These are phyloP conservation scores for Venustaconcha ellipsiformis DNA, from an alignment of 1,140 invertebrate species.

Conservation along the genomic window DNA sequence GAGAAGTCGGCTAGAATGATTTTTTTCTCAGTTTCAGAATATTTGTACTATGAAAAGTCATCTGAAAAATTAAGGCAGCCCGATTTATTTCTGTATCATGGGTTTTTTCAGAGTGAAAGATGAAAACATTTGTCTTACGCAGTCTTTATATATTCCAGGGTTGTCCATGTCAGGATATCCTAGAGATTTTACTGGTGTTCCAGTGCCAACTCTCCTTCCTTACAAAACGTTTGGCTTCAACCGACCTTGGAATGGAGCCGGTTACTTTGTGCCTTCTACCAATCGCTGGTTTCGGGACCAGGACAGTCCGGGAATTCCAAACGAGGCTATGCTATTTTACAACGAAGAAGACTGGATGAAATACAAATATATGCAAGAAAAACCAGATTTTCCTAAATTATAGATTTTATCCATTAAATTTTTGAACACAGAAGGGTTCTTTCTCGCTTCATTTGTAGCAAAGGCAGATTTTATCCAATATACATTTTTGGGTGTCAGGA, in stretches of 20 bases:
- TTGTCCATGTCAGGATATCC: conserved; percentile 56
- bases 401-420: too few relatives aligned
- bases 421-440: too few relatives aligned
- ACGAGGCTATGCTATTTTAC: conserved; percentile 51
- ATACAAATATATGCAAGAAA: conserved; percentile 55
- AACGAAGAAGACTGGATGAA: conserved; percentile 66
- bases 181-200: conserved; percentile 42
- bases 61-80: too few relatives aligned
- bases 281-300: conserved; percentile 60
- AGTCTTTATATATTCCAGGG: conserved; percentile 31
- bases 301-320: conserved; percentile 51
- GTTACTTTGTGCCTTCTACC: conserved; percentile 49
- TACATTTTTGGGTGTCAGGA: too few relatives aligned
- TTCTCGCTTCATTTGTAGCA: too few relatives aligned
- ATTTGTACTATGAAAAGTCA: too few relatives aligned
- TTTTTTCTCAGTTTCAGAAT: too few relatives aligned
- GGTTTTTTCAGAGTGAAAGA: too few relatives aligned
- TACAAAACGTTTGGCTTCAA: conserved; percentile 48
- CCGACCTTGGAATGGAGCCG: conserved; percentile 52
- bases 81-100: too few relatives aligned
- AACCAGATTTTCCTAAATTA: conserved; percentile 21
- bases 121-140: too few relatives aligned
- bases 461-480: too few relatives aligned
- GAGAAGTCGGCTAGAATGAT: too few relatives aligned
- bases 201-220: conserved; percentile 51